Base-by-base conservation (phyloP, 2,113 vertebrate genomes). In the Xenopus laevis region DNA sequence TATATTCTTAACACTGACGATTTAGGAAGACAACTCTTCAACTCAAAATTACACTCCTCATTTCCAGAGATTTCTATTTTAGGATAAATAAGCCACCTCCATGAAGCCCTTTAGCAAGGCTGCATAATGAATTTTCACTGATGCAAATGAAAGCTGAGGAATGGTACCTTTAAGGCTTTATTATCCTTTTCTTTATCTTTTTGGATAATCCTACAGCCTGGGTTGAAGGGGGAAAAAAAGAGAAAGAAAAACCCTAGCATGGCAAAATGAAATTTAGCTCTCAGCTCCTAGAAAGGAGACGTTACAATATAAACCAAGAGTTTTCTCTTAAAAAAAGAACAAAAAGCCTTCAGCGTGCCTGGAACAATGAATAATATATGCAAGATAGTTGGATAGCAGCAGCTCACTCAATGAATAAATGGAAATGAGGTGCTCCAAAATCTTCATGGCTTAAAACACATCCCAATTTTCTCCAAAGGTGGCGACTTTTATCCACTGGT, bases 381-480 rank as follows among this genome's bases (percentile, higher is more conserved):
- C 81, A 78, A 87, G 87, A 85, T 79, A 80, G 83, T 71, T 68
- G 71, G 85, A 87, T 84, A 86, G 86, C 73, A 85, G 83, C 85
- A 85, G 85, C 79, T 79, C 84, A 82, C 73, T 82, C 78, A 80
- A 79, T 78, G 84, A 89, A 86, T 77, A 77, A 77, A 77, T 77
- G 66, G 40, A 77, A 77, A 77, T 77, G 57, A 70, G 53, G 21
- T 76, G 84, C 82, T 86, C 86, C 81, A 78, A 79, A 87, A 88
- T 85, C 84, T 87, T 87, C 80, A 79, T 82, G 86, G 84, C 87
- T 88, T 90, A 86, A 90, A 88, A 86, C 78, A 81, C 87, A 86
- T 87, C 87, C 86, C 87, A 89, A 91, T 91, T 91, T 81, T 87
- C 86, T 79, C 84, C 85, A 75, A 86, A 87, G 83, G 85, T 86